Conservation (phyloP, 1,140 invertebrate species). For the Saccostrea glomerata region DNA sequence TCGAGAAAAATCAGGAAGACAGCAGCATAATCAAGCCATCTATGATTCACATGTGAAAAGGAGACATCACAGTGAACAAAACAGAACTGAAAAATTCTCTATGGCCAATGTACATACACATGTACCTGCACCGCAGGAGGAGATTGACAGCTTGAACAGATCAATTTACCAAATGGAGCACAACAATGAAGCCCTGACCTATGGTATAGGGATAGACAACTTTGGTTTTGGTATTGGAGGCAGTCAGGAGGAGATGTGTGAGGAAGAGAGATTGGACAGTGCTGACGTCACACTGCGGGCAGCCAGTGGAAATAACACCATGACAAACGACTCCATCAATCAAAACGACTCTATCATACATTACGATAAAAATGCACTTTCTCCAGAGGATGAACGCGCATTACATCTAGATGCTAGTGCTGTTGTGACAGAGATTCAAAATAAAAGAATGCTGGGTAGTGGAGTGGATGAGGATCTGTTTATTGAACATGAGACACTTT, state of each 20-base stretch:
- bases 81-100: background rate
- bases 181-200: conserved; percentile 29
- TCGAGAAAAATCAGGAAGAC: background rate
- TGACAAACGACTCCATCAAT: conserved; percentile 49
- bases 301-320: conserved; percentile 47
- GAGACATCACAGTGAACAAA: conserved; percentile 27
- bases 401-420: conserved; percentile 82
- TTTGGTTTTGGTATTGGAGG: conserved; percentile 59
- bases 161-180: conserved; percentile 22
- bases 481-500: conserved; percentile 85
- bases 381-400: conserved; percentile 80
- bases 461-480: conserved; percentile 80
- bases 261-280: conserved; percentile 55
- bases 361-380: conserved; percentile 66
- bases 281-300: conserved; percentile 47
- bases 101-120: background rate
- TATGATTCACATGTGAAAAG: background rate
- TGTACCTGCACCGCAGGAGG: background rate
- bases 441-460: conserved; percentile 66
- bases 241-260: conserved; percentile 62
- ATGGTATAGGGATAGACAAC: conserved; percentile 44
- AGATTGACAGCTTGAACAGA: conserved; percentile 8
- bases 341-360: conserved; percentile 37
- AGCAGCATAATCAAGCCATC: conserved; percentile 20
- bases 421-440: conserved; percentile 79